Conservation (phyloP, 2,888 invertebrate species). For the Drosophila anceps region DNA sequence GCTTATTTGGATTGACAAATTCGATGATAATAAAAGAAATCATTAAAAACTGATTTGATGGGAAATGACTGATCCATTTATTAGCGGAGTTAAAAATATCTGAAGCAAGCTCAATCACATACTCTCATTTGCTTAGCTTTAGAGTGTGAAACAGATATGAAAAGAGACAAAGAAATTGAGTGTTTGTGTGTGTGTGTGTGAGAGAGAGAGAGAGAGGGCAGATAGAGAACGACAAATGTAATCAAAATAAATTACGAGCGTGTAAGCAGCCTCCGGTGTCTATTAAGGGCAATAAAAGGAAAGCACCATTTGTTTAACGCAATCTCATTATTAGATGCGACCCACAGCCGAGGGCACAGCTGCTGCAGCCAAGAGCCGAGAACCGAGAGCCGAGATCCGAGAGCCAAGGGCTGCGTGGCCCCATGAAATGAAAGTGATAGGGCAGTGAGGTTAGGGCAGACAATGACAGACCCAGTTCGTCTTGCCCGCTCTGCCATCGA, state of each 20-base stretch:
- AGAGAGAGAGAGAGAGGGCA: too few species aligned
- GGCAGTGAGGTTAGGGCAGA: conserved; percentile 29
- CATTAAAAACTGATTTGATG: conserved; percentile 10
- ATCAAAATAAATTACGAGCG: conserved; percentile 82
- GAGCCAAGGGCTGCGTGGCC: background rate
- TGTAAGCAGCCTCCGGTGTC: conserved; percentile 82
- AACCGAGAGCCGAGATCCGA: background rate
- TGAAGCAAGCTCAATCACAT: background rate
- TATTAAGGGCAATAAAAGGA: conserved; percentile 79
- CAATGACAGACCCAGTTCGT: conserved; percentile 16
- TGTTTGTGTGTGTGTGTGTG: conserved; percentile 1
- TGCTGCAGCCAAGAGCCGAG: conserved; percentile 13
- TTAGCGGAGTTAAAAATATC: conserved; percentile 11
- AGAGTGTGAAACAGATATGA: background rate
- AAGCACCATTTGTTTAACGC: conserved; percentile 80
- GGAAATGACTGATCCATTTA: conserved; percentile 4
- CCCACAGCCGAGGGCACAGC: conserved; percentile 42
- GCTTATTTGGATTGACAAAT: conserved; percentile 1
- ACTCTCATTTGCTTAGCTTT: background rate
- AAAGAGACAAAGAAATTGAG: background rate
- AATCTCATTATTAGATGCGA: conserved; percentile 77
- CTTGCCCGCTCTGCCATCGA: conserved; percentile 6
- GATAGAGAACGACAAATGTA: conserved; percentile 68
- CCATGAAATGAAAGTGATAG: conserved; percentile 36
- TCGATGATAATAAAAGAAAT: background rate